Evolutionary conservation across 1,140 invertebrate species (phyloP).

Genomic region (Lordiphosa collinella): DNA sequence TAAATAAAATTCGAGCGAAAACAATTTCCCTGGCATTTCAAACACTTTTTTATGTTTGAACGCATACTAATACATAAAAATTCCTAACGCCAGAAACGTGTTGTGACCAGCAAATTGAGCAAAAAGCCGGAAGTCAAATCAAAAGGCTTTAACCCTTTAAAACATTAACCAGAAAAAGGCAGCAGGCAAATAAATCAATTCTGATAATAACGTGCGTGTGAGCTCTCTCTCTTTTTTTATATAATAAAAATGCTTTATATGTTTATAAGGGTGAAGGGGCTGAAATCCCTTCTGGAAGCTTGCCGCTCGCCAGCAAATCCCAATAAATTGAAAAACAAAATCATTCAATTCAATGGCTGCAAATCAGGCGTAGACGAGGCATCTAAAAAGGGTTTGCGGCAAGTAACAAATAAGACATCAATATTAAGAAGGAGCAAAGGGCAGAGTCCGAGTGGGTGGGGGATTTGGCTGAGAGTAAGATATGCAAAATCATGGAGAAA

Average conservation of each 20-base stretch:
- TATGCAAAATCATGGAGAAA: conserved; percentile 6
- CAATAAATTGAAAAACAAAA: conserved; percentile 78
- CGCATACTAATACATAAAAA: conserved; percentile 43
- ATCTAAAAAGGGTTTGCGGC: conserved; percentile 44
- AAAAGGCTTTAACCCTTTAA: conserved; percentile 45
- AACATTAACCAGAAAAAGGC: conserved; percentile 8
- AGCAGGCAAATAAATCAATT: conserved; percentile 66
- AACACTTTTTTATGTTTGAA: conserved; percentile 47
- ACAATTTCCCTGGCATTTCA: conserved; percentile 49
- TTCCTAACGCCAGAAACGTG: conserved; percentile 49
- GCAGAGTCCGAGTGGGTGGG: neutral
- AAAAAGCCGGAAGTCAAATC: conserved; percentile 32
- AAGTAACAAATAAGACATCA: conserved; percentile 58
- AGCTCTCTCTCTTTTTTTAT: conserved; percentile 2
- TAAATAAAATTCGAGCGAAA: conserved; percentile 70
- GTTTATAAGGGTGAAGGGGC: conserved; percentile 39
- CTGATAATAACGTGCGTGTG: conserved; percentile 67
- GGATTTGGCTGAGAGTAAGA: neutral
- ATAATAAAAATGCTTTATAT: conserved; percentile 76
- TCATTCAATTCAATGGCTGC: conserved; percentile 73
- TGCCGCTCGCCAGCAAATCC: conserved; percentile 44
- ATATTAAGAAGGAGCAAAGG: conserved; percentile 17
- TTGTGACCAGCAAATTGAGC: conserved; percentile 52
- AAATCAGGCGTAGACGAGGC: conserved; percentile 58
- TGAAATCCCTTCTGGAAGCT: neutral